Conservation (phyloP, 2,113 vertebrate species). For the Deroptyus accipitrinus region DNA sequence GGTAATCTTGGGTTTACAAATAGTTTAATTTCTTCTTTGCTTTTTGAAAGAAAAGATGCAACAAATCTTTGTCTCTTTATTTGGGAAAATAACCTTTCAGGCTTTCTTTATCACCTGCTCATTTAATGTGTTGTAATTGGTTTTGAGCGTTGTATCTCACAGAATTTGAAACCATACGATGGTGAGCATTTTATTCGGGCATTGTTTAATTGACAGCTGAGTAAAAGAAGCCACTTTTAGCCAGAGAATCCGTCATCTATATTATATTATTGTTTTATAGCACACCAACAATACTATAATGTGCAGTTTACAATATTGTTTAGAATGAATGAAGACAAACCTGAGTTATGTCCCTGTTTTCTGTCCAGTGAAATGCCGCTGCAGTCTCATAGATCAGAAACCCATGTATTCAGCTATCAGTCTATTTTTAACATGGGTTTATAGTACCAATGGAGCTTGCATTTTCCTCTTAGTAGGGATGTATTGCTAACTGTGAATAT, state of each 20-base stretch:
- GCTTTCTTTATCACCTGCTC: not conserved
- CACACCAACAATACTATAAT: not conserved
- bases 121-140: not conserved
- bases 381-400: not conserved
- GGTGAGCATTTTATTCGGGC: not conserved
- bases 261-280: not conserved
- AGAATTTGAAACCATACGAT: not conserved
- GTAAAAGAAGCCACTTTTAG: not conserved
- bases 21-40: not conserved
- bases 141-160: not conserved
- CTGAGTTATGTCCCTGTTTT: not conserved
- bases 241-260: not conserved
- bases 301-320: not conserved
- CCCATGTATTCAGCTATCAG: not conserved
- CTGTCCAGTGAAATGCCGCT: not conserved
- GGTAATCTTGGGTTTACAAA: not conserved
- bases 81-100: not conserved
- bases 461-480: not conserved
- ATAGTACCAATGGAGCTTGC: not conserved
- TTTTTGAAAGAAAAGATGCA: slow-evolving; percentile 11
- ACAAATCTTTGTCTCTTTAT: not conserved
- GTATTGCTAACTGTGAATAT: not conserved
- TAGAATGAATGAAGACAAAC: not conserved
- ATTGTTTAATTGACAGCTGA: not conserved
- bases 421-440: not conserved